A percentile compares a stretch with the other conserved stretches of the same genome.
Conservation (phyloP, 2,113 vertebrate genomes). For the Chelonoidis abingdonii region DNA sequence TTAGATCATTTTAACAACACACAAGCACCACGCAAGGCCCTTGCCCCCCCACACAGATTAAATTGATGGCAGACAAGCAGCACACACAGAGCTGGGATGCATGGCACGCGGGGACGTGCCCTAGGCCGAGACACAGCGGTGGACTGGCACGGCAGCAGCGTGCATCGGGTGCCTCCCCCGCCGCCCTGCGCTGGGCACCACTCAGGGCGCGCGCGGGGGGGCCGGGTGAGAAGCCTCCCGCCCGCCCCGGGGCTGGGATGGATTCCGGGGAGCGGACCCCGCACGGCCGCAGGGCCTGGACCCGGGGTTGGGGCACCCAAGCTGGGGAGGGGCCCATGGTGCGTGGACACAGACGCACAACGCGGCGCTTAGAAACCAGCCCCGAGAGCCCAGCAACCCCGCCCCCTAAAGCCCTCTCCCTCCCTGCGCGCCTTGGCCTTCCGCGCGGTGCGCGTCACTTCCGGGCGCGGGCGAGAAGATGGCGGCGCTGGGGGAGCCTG, state of each 20-base stretch:
- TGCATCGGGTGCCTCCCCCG: no score
- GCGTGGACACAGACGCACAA: fast-evolving
- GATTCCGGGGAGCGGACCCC: fast-evolving
- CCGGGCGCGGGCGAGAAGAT: conserved; percentile 74
- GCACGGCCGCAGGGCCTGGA: fast-evolving
- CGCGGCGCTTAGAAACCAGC: fast-evolving
- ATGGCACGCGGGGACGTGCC: no score
- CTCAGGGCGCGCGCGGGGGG: no score
- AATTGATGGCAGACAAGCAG: background rate
- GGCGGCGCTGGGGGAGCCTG: conserved; percentile 92
- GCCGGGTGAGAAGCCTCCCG: no score
- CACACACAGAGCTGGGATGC: fast-evolving
- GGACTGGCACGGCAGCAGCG: no score
- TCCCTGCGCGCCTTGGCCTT: background rate
- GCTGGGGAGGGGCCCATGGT: fast-evolving
- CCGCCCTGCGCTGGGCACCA: background rate
- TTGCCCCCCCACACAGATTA: background rate
- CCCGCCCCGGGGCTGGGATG: background rate
- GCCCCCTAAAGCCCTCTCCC: no score
- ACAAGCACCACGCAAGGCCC: background rate
- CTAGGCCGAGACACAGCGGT: no score
- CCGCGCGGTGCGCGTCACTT: conserved; percentile 53
- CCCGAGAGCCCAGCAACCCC: fast-evolving
- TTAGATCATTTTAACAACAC: background rate
- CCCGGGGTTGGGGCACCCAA: fast-evolving